Evolutionary conservation across 2,113 vertebrate genomes (phyloP), one percentile per base, ranked within the genome.

Genomic region (Gadus chalcogrammus): DNA sequence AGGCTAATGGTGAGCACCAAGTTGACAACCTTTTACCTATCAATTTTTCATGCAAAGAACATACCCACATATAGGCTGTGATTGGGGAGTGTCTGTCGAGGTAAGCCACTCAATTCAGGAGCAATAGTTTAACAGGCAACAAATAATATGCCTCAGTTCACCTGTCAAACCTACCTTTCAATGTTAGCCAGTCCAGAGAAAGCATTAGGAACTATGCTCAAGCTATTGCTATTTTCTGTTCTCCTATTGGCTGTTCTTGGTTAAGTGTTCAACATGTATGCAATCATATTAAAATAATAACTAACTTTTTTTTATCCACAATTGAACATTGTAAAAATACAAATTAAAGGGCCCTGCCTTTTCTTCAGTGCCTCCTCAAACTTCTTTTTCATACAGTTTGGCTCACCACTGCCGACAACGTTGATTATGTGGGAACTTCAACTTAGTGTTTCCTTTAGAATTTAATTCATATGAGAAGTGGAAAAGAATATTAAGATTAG

Each of bases 401-500:
- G 72, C 80, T 79, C 82, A 84, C 74, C 64, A 48, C 61, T 72
- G 78, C 73, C 71, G 64, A 78, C 64, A 15, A 59, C 62, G 68
- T 82, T 62, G 38, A 66, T 72, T 53, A 48, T 58, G 64, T 53
- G 67, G 70, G 27, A 76, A 56, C 59, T 79, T 64, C n/a, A 76
- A 42, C 70, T 76, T 64, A 35, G 59, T 69, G 65, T 55, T 17
- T 48, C 64, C 56, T 67, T 53, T 53, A 71, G 55, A 63, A 65
- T 24, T 75, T n/a, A 7, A 16, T 69, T 62, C 70, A 60, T 60
- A 64, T 59, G 71, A 77, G 66, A 55, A 72, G 42, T 60, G 65
- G 61, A 74, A 59, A 84, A 73, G 63, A 70, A 83, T 56, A 74
- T 80, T 84, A 74, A 69, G 77, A 80, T 83, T 73, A 78, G 77